Evolutionary conservation across 2,113 vertebrate species (phyloP), one percentile per base, ranked within the genome.

Genomic region (Neoarius graeffei): DNA sequence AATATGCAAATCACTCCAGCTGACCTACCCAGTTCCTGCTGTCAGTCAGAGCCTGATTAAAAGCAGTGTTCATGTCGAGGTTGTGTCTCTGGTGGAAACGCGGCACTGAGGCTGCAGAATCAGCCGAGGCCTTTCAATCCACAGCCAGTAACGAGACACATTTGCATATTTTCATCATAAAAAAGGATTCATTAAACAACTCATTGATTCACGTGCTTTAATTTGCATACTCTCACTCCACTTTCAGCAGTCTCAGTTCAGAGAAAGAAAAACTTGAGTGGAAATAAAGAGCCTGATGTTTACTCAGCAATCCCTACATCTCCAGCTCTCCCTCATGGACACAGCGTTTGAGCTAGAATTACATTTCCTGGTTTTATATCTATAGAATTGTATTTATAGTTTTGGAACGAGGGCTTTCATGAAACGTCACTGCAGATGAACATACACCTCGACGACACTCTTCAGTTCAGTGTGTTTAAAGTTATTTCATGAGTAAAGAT

Each of bases 181-280:
- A 84, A 85, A 85, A 59, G 69, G 83, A 67, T 73, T 85, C 67
- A 57, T 85, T 85, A 85, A 85, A 73, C 83, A 79, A 57, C 73
- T 85, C 27, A 73, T 85, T 35, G 67, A 52, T 84, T 84, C 83
- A 56, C 8, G 5, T 2, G 9, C 7, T 54, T 54, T 71, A 15
- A 84, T 84, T 71, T 84, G 83, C 83, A 67, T 84, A 27, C 64
- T 54, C 59, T 83, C 60, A 30, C 57, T 25, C 8, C 6, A 2
- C n/a, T 27, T 67, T 83, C 5, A 52, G 48, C 60, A 66, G 48
- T 85, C 73, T 85, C 83, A 30, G 52, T 57, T 73, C 27, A 35
- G 0, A 73, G 52, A 57, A 35, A 59, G 17, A 57, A 6, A 73
- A 71, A 73, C 19, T 57, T 0, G 10, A 56, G 23, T 0, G 17